These are phyloP conservation scores for Agonum fuliginosum DNA, from an alignment of 2,888 invertebrate species.

Conservation along the genomic window DNA sequence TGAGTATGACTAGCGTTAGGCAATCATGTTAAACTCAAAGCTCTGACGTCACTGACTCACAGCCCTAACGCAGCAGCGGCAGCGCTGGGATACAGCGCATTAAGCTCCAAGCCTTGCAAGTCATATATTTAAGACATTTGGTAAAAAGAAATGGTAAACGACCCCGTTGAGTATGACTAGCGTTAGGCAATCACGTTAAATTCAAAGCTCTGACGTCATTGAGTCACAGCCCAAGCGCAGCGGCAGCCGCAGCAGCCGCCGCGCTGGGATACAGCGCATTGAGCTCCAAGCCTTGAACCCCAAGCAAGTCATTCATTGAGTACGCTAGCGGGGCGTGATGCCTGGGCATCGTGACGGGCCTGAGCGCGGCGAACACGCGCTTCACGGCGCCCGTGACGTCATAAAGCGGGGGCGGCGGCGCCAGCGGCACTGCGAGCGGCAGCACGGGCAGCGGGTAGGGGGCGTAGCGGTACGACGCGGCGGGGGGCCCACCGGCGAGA, in stretches of 20 bases:
- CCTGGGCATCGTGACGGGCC: constrained; percentile 70
- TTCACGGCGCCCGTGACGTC: constrained; percentile 74
- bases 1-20: constrained; percentile 26
- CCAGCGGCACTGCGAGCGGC: constrained; percentile 63
- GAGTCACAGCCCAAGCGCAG: constrained; percentile 63
- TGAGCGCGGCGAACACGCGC: constrained; percentile 75
- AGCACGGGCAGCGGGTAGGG: constrained; percentile 77
- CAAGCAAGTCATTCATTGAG: constrained; percentile 83
- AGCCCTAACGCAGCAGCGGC: constrained; percentile 75
- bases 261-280: constrained; percentile 83
- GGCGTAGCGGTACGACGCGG: constrained; percentile 76
- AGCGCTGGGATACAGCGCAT: not conserved
- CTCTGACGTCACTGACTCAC: no score
- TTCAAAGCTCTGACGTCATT: not conserved
- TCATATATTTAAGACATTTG: no score
- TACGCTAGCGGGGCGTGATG: constrained; percentile 77
- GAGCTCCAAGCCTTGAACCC: constrained; percentile 81
- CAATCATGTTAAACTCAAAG: no score
- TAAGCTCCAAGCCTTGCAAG: constrained; percentile 9
- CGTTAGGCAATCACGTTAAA: no score
- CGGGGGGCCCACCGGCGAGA: constrained; percentile 71
- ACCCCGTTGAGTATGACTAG: no score
- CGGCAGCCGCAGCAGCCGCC: constrained; percentile 79
- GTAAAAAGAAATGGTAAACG: no score
- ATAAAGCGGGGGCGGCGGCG: constrained; percentile 70